Evolutionary conservation across 2,797 vertebrate species (phyloP).

Genomic region (Bovichtus variegatus): DNA sequence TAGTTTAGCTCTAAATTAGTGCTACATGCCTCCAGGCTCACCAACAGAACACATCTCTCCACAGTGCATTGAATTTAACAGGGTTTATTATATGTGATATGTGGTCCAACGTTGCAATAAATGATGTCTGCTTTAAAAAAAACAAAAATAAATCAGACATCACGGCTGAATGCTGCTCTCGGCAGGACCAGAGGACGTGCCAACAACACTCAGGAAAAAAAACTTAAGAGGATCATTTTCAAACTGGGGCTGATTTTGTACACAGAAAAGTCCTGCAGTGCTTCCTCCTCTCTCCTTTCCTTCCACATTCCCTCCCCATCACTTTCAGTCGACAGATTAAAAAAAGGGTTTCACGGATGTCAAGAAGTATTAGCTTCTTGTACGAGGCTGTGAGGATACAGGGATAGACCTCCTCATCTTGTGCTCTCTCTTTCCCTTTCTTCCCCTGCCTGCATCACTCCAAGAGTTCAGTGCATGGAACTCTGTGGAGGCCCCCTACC

Average conservation of each 20-base stretch:
- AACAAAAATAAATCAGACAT: slow-evolving; percentile 23
- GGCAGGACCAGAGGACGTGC: slow-evolving; percentile 37
- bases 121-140: slow-evolving; percentile 37
- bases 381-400: slow-evolving; percentile 44
- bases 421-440: not conserved
- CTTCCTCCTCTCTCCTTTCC: slow-evolving; percentile 27
- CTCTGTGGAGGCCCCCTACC: slow-evolving; percentile 7
- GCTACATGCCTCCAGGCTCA: slow-evolving; percentile 11
- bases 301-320: slow-evolving; percentile 38
- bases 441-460: slow-evolving; percentile 3
- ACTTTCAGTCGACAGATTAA: slow-evolving; percentile 75
- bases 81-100: slow-evolving; percentile 18
- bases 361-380: slow-evolving; percentile 76
- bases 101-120: slow-evolving; percentile 35
- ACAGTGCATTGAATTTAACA: slow-evolving; percentile 19
- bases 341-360: slow-evolving; percentile 76
- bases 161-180: slow-evolving; percentile 25
- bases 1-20: slow-evolving; percentile 24
- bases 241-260: slow-evolving; percentile 59
- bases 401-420: slow-evolving; percentile 48
- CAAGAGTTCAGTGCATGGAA: not conserved
- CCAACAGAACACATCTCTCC: slow-evolving; percentile 15
- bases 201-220: slow-evolving; percentile 26
- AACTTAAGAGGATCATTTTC: slow-evolving; percentile 59
- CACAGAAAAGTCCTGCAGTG: slow-evolving; percentile 52